Conservation (phyloP, 2,113 vertebrate genomes). For the Pycnonotus jocosus region DNA sequence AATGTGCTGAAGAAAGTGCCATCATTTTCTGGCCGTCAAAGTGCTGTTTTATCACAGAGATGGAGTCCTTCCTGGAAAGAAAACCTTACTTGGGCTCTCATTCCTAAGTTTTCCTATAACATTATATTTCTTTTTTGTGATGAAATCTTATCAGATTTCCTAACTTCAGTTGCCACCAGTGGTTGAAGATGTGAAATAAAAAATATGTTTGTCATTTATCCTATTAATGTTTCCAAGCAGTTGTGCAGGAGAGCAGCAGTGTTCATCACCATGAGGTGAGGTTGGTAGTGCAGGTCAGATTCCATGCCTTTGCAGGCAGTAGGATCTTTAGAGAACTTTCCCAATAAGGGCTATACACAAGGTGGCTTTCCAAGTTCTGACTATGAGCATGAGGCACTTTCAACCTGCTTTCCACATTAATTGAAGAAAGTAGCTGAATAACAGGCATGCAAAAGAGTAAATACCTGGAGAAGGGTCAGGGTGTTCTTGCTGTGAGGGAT, state of each 20-base stretch:
- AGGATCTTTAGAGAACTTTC: background rate
- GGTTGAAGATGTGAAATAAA: background rate
- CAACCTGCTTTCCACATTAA: background rate
- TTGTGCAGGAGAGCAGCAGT: background rate
- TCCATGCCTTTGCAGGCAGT: background rate
- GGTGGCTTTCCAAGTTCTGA: background rate
- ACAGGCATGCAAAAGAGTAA: background rate
- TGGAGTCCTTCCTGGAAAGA: background rate
- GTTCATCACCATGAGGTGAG: rapidly evolving
- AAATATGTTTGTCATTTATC: background rate
- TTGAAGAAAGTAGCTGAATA: background rate
- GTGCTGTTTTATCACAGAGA: background rate
- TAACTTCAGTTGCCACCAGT: background rate
- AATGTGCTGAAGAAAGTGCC: background rate
- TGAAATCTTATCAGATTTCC: background rate
- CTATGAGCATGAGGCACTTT: background rate
- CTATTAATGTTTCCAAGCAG: background rate
- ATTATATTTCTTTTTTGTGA: background rate
- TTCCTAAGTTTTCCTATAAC: background rate
- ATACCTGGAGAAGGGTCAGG: background rate
- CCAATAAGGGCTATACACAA: background rate
- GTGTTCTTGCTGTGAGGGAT: background rate
- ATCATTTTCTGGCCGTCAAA: background rate
- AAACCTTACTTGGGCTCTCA: rapidly evolving
- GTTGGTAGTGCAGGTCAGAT: background rate